Base-by-base conservation (phyloP, 2,113 vertebrate genomes). In the Papio anubis region DNA sequence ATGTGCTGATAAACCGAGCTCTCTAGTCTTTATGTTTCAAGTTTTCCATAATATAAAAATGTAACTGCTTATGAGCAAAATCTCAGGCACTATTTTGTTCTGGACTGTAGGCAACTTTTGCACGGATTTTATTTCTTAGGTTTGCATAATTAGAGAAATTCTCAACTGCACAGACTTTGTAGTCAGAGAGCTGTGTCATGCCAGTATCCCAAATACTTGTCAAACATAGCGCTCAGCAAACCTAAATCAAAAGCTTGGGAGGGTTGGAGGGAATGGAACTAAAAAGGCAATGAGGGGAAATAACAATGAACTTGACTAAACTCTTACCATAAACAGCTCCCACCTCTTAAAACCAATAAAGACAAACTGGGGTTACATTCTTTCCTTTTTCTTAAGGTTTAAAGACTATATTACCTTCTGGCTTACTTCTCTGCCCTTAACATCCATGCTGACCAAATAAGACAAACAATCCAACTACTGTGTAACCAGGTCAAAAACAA, bases 401-500 rank as follows among this genome's bases (percentile, higher is more conserved):
- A 79, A 96, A 35, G 17, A 21, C 20, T 48, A 40, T 61, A 13
- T 38, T 20, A 17, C 64, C 48, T 75, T 80, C 78, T 5, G 45
- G 61, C 80, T 96, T 7, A 73, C 13, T 93, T 80, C 75, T 45
- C 70, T 64, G 32, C 50, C 73, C 79, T 55, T 40, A 82, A 48
- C 73, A 86, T 45, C 70, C 76, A 59, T 4, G 21, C 80, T 83
- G 89, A 85, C 95, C 64, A 3, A 59, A n/a, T 57, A 73, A 95
- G 86, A 94, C 1, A 87, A 96, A 97, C 91, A 95, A 95, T 76
- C 75, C 92, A 82, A 94, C 96, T 55, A 94, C 97, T 92, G 82
- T 94, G 82, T 83, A 96, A 96, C 78, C 94, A 96, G 85, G 94
- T 97, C 95, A 96, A 90, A 96, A 94, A 94, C 97, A 91, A 91